phyloP scores from a whole-genome alignment of 64 coral and sea anemone genomes.

The Actinia equina region DNA sequence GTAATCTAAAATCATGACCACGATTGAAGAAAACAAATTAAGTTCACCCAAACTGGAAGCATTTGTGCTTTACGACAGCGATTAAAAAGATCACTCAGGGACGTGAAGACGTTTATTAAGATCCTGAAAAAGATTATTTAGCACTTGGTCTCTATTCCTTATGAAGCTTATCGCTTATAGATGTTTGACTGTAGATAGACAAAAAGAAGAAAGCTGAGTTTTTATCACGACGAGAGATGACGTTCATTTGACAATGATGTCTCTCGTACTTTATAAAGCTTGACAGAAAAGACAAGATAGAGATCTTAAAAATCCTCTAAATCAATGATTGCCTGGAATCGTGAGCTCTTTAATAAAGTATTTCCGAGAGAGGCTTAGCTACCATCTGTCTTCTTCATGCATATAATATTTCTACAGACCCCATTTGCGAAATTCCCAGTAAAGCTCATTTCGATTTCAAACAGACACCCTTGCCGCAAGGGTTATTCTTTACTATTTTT shows the following conservation, averaged over 20 bases:
- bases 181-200: not conserved
- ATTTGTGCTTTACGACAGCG: not conserved
- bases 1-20: not conserved
- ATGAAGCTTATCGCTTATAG: not conserved
- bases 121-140: not conserved
- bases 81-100: not conserved
- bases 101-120: not conserved
- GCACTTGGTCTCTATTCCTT: not conserved
- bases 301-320: not conserved
- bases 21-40: too few relatives aligned
- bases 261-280: not conserved
- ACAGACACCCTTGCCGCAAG: too few relatives aligned
- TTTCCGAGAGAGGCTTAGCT: not conserved
- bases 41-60: too few relatives aligned
- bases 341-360: not conserved
- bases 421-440: too few relatives aligned
- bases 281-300: not conserved
- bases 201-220: not conserved
- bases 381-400: not conserved
- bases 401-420: too few relatives aligned
- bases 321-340: not conserved
- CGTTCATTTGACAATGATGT: not conserved
- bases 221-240: not conserved
- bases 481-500: too few relatives aligned
- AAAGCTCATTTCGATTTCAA: too few relatives aligned